Base-by-base conservation (phyloP, 2,888 invertebrate genomes). In the Oscheius myriophilus region DNA sequence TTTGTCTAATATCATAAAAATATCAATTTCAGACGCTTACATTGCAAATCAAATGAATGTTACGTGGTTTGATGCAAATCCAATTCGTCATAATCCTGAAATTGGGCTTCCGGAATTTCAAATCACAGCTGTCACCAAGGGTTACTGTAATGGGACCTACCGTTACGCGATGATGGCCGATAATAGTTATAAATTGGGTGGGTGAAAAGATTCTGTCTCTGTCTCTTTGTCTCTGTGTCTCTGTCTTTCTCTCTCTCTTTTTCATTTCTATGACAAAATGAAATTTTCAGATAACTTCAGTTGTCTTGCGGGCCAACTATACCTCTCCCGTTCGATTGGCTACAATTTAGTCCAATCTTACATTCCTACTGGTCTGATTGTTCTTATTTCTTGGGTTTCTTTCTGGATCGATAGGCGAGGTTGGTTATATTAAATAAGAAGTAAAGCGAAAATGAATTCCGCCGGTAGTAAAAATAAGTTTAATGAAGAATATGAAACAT, bases 301-400 rank as follows among this genome's bases (percentile, higher is more conserved):
- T 62, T 85, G 85, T 53, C 63, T 85, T 16, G 72, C 78, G 41
- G 83, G 80, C 6, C 73, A 80, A 23, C 73, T 85, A 54, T 75
- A 72, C 62, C 69, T 85, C n/a, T 71, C 81, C 7, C 63, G 85
- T n/a, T 81, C 84, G 6, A 85, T 85, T 61, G 84, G 84, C 14
- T 85, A 85, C 61, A 85, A 85, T 53, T 51, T 85, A 16, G 85
- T 85, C 1, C 85, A 85, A 58, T 78, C 78, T 1, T 78, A 78
- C 33, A 78, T 78, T 52, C 78, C 78, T 25, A 78, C 81, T 3
- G 80, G 73, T 21, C 67, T 79, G 11, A 80, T 80, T 57, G 80
- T 80, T 0, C 76, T 77, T 51, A 80, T 80, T 23, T 75, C 75
- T 0, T 80, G 80, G 80, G 80, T 80, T 7, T 79, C 79, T 0